phyloP scores from a whole-genome alignment of 2,797 vertebrate species.

The Poecilia velifera region DNA sequence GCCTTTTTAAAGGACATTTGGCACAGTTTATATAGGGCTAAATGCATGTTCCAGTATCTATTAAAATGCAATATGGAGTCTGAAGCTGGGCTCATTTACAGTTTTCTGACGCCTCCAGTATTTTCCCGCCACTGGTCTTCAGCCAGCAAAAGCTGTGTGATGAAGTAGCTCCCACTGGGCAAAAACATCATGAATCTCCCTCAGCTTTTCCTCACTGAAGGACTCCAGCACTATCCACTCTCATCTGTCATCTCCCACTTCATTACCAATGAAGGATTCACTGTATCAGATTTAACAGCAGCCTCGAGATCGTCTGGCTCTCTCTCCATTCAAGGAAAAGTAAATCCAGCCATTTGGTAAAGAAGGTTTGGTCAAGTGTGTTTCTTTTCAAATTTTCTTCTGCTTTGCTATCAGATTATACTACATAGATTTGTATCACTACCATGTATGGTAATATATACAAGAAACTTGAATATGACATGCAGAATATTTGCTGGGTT shows the following conservation, averaged over 20 bases:
- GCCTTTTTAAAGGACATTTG: not conserved
- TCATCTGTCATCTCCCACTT: constrained; percentile 24
- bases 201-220: constrained; percentile 13
- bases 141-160: constrained; percentile 21
- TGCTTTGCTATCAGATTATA: not conserved
- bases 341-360: not conserved
- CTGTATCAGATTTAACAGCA: constrained; percentile 13
- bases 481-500: not conserved
- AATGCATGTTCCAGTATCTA: constrained; percentile 21
- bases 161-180: constrained; percentile 14
- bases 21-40: not conserved
- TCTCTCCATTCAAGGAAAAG: constrained; percentile 5
- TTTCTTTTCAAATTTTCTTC: not conserved
- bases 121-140: constrained; percentile 33
- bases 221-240: constrained; percentile 21
- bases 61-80: constrained; percentile 27
- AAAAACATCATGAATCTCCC: constrained; percentile 29
- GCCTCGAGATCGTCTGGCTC: not conserved
- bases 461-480: not conserved
- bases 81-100: not conserved
- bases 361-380: not conserved
- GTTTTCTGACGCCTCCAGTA: constrained; percentile 11
- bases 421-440: not conserved
- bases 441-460: not conserved
- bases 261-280: constrained; percentile 14